Percentiles rank a stretch among this genome's conserved stretches.
These are phyloP conservation scores for Ictidomys tridecemlineatus DNA, from an alignment of 2,113 vertebrate species.

Conservation along the genomic window DNA sequence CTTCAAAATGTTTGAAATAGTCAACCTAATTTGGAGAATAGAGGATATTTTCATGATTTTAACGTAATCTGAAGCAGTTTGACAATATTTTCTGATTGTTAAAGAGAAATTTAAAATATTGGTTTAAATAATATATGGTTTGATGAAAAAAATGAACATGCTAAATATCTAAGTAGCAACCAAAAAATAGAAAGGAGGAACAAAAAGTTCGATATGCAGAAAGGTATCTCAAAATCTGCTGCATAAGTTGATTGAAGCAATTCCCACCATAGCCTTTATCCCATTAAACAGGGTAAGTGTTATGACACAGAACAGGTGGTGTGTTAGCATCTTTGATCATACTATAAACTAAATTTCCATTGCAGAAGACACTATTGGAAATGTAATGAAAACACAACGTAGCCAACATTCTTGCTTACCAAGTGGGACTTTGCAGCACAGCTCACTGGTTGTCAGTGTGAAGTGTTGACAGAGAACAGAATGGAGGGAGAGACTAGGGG, in stretches of 20 bases:
- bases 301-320: conserved; percentile 75
- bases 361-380: conserved; percentile 77
- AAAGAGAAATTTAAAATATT: background rate
- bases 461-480: conserved; percentile 77
- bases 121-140: background rate
- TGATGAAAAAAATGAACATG: background rate
- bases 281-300: conserved; percentile 72
- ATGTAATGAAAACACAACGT: conserved; percentile 80
- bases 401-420: conserved; percentile 79
- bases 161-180: conserved; percentile 22
- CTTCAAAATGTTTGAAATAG: conserved; percentile 21
- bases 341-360: conserved; percentile 76
- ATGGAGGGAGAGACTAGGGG: conserved; percentile 65
- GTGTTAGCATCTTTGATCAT: conserved; percentile 73
- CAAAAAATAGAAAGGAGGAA: background rate
- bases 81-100: background rate
- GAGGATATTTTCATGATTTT: background rate
- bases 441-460: conserved; percentile 66
- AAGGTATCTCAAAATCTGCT: background rate
- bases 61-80: background rate
- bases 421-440: conserved; percentile 60
- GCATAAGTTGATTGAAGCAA: conserved; percentile 75
- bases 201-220: background rate
- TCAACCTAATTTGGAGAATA: background rate
- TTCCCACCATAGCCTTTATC: conserved; percentile 68